A percentile compares a stretch with the other conserved stretches of the same genome.
Evolutionary conservation across 2,888 invertebrate genomes (phyloP).

Genomic region (Cantharis rustica): DNA sequence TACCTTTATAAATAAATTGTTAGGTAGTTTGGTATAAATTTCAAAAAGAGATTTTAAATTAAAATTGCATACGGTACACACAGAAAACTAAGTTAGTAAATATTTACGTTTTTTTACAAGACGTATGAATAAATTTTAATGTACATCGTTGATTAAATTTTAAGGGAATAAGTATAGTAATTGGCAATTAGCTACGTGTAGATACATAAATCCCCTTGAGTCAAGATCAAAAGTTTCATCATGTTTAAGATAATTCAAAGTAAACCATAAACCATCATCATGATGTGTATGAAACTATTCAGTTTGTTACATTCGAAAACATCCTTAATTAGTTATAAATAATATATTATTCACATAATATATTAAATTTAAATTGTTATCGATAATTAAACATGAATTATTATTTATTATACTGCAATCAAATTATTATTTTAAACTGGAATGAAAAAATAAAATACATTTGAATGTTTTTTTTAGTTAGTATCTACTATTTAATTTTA

Average conservation of each 20-base stretch:
- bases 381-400: too few relatives aligned
- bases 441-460: too few relatives aligned
- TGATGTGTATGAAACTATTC: not conserved
- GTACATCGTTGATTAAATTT: not conserved
- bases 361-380: too few relatives aligned
- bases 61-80: not conserved
- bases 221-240: constrained; percentile 12
- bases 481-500: too few relatives aligned
- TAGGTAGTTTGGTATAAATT: not conserved
- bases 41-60: not conserved
- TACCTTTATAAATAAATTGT: not conserved
- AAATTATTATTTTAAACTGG: too few relatives aligned
- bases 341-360: not conserved
- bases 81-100: not conserved
- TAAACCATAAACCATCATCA: not conserved
- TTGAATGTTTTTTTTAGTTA: too few relatives aligned
- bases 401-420: too few relatives aligned
- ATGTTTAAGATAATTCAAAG: not conserved
- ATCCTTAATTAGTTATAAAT: not conserved
- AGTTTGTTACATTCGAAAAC: not conserved
- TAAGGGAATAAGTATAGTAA: constrained; percentile 35
- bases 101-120: not conserved
- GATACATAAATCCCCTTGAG: not conserved
- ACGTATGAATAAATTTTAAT: not conserved
- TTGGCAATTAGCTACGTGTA: constrained; percentile 36